Conservation (phyloP, 1,140 invertebrate genomes). For the Geopemphigus sp. region DNA sequence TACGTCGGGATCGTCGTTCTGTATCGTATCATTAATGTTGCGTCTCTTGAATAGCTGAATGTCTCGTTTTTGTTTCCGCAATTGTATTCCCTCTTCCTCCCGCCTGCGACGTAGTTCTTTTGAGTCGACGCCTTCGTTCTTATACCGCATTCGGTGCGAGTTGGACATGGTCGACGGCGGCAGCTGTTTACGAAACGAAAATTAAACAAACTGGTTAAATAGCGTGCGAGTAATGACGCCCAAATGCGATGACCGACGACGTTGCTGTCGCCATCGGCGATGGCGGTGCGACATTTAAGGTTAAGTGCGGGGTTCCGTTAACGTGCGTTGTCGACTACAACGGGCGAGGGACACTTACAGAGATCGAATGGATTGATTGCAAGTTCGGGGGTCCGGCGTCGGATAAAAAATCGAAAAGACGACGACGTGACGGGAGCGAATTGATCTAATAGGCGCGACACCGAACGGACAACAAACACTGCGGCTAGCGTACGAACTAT, state of each 20-base stretch:
- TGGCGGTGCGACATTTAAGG: slow-evolving; percentile 14
- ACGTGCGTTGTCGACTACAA: neutral
- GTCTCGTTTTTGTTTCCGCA: slow-evolving; percentile 93
- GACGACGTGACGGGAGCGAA: too few species aligned
- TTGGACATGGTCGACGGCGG: slow-evolving; percentile 24
- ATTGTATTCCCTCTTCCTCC: slow-evolving; percentile 94
- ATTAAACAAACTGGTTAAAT: neutral
- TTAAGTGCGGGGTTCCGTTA: slow-evolving; percentile 13
- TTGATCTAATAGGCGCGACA: too few species aligned
- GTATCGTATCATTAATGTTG: slow-evolving; percentile 70
- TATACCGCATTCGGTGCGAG: slow-evolving; percentile 88
- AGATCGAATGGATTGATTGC: too few species aligned
- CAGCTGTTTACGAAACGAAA: too few species aligned
- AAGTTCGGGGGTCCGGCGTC: too few species aligned
- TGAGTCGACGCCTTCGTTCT: slow-evolving; percentile 88
- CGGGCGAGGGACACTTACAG: too few species aligned
- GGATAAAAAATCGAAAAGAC: too few species aligned
- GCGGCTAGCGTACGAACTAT: too few species aligned
- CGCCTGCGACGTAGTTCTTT: slow-evolving; percentile 85
- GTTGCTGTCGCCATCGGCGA: neutral
- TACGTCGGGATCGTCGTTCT: slow-evolving; percentile 58
- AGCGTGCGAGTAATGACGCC: too few species aligned
- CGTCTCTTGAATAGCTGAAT: slow-evolving; percentile 87
- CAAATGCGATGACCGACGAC: too few species aligned
- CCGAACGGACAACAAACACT: too few species aligned